Base-by-base conservation (phyloP, 2,113 vertebrate species). In the Argyrosomus japonicus region DNA sequence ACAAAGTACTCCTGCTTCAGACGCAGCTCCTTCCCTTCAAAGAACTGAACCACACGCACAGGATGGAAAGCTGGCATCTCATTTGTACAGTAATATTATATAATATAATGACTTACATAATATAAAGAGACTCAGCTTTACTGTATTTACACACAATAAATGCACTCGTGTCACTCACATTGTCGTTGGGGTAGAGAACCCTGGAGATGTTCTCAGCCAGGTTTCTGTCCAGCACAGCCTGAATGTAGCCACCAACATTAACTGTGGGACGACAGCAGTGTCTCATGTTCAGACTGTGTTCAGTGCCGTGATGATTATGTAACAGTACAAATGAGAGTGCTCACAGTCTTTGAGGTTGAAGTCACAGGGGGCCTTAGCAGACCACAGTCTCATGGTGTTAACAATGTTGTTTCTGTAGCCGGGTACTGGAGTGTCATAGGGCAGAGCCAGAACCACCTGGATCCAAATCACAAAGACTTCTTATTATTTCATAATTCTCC, bases 331-430 rank as follows among this genome's bases (percentile, higher is more conserved):
- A 18, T 0, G 8, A 23, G 51, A 19, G 27, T 3, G 95, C 97
- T 96, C 87, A 98, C 97, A 98, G 93, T 97, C 97, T 87, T 97
- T 97, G 69, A 98, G 96, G 93, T 97, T 98, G 72, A 98, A 98
- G 58, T 98, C 97, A 45, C 97, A 97, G 48, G 97, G 97, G 0
- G 97, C 97, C 83, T 97, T 96, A 15, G 97, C 97, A 0, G 97
- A 98, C 97, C 97, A 98, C 85, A 98, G 93, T 6, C 97, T 95
- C 97, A 98, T 98, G 75, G 97, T 98, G 94, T 98, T 98, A 63
- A 98, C 97, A 0, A 96, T 82, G 81, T 98, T 98, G 94, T 98
- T 98, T n/a, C 96, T 96, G 89, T 97, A 98, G 51, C 97, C 97
- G 0, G 97, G 97, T n/a, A 98, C 94, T 0, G 97, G 97, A 0